Evolutionary conservation across 2,113 vertebrate species (phyloP).

Genomic region (Myotis lucifugus): DNA sequence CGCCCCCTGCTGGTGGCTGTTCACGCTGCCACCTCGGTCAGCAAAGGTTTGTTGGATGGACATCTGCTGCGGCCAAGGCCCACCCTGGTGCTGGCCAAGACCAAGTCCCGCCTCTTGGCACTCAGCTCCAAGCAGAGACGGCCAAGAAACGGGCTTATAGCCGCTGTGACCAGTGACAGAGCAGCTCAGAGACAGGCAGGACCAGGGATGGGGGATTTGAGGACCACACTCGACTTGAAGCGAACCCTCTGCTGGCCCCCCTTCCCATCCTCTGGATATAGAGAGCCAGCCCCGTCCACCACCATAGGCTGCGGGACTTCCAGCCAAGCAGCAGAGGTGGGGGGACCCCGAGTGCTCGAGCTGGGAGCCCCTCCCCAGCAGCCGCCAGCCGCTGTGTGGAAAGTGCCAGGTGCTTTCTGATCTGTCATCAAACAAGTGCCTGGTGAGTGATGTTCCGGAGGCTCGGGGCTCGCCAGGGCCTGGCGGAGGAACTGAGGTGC

Average conservation of each 20-base stretch:
- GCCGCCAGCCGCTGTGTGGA: background rate
- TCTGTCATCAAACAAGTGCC: conserved; percentile 44
- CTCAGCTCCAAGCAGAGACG: background rate
- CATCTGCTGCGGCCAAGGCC: background rate
- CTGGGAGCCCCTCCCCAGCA: background rate
- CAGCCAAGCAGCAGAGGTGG: background rate
- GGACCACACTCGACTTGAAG: fast-evolving
- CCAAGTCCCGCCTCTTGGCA: background rate
- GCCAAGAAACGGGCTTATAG: background rate
- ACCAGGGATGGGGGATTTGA: fast-evolving
- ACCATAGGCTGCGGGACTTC: fast-evolving
- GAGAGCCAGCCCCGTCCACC: too few species aligned
- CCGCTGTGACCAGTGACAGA: fast-evolving
- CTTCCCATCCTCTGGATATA: background rate
- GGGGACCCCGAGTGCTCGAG: background rate
- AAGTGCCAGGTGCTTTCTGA: conserved; percentile 4
- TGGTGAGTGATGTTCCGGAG: background rate
- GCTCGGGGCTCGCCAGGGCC: background rate
- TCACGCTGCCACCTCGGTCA: background rate
- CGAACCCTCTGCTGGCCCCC: too few species aligned
- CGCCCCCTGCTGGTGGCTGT: background rate
- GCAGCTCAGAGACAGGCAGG: background rate
- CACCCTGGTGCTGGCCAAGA: background rate
- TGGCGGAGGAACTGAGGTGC: fast-evolving
- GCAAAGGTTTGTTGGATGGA: fast-evolving